These are phyloP conservation scores for Danio kyathit DNA, from an alignment of 2,797 vertebrate species.

Conservation along the genomic window DNA sequence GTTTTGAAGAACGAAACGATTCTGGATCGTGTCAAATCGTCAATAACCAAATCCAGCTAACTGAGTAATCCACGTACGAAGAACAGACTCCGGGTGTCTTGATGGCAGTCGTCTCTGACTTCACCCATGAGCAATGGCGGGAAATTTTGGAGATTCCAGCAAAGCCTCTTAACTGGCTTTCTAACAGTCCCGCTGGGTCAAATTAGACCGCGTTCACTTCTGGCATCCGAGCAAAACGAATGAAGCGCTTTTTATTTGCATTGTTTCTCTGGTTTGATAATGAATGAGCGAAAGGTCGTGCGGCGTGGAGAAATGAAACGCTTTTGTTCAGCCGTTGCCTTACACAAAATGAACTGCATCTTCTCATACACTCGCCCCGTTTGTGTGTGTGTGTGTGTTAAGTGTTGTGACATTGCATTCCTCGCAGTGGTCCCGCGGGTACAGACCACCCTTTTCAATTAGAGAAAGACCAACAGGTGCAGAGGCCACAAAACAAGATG, in stretches of 20 bases:
- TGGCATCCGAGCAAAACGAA: constrained; percentile 19
- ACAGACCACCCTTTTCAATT: constrained; percentile 65
- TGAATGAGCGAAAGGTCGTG: constrained; percentile 19
- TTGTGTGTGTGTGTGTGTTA: constrained; percentile 19
- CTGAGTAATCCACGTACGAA: no score
- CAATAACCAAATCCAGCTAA: no score
- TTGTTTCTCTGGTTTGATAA: constrained; percentile 28
- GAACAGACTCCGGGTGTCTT: no score
- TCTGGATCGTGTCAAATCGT: no score
- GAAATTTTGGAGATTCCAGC: background rate
- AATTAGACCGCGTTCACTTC: constrained; percentile 39
- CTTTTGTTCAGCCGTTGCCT: constrained; percentile 24
- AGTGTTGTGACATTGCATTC: constrained; percentile 78
- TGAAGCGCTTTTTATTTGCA: constrained; percentile 14
- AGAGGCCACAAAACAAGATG: constrained; percentile 59
- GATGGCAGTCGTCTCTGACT: constrained; percentile 51
- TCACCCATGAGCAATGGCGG: constrained; percentile 58
- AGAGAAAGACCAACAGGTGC: constrained; percentile 73
- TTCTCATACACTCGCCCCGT: constrained; percentile 3
- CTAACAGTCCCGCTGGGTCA: constrained; percentile 38
- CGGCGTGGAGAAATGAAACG: background rate
- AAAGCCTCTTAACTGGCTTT: constrained; percentile 7
- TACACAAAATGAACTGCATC: constrained; percentile 28
- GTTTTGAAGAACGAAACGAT: no score
- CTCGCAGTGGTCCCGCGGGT: constrained; percentile 62